phyloP scores from a whole-genome alignment of 2,797 vertebrate genomes.

The Borostomias antarcticus region DNA sequence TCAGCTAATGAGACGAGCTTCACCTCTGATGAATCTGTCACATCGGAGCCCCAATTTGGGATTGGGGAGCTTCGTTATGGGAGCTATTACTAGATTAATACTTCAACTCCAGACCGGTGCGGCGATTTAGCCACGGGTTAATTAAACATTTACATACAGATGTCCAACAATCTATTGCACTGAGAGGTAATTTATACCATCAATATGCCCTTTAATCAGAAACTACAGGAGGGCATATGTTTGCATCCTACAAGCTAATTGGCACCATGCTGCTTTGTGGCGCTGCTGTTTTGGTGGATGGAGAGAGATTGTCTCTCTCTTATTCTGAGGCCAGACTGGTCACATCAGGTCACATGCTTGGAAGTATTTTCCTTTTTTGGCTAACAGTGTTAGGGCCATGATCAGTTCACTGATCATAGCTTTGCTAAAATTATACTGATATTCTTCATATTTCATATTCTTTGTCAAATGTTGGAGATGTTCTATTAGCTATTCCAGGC shows the following conservation, averaged over 20 bases:
- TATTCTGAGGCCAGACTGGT: background rate
- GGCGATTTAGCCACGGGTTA: slow-evolving; percentile 90
- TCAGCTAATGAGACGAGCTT: slow-evolving; percentile 47
- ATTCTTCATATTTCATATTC: too few relatives aligned
- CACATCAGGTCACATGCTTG: too few relatives aligned
- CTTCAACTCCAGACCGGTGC: slow-evolving; percentile 79
- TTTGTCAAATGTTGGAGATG: too few relatives aligned
- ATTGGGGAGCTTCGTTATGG: slow-evolving; percentile 51
- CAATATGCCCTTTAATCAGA: slow-evolving; percentile 92
- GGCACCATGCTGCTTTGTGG: slow-evolving; percentile 87
- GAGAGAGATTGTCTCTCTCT: slow-evolving; percentile 76
- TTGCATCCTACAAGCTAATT: slow-evolving; percentile 91
- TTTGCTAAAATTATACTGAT: too few relatives aligned
- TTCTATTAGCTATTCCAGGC: too few relatives aligned
- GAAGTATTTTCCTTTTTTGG: too few relatives aligned
- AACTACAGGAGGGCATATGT: slow-evolving; percentile 84
- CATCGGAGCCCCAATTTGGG: slow-evolving; percentile 42
- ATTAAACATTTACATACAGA: slow-evolving; percentile 99
- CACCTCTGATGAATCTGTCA: slow-evolving; percentile 61
- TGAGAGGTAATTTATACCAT: slow-evolving; percentile 79
- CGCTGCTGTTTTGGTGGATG: slow-evolving; percentile 85
- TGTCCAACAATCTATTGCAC: slow-evolving; percentile 84
- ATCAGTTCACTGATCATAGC: too few relatives aligned
- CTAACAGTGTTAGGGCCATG: too few relatives aligned
- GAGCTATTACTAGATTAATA: slow-evolving; percentile 79